A percentile compares a stretch with the other conserved stretches of the same genome.
Conservation (phyloP, 2,888 invertebrate genomes). For the Diadegma fenestrale region DNA sequence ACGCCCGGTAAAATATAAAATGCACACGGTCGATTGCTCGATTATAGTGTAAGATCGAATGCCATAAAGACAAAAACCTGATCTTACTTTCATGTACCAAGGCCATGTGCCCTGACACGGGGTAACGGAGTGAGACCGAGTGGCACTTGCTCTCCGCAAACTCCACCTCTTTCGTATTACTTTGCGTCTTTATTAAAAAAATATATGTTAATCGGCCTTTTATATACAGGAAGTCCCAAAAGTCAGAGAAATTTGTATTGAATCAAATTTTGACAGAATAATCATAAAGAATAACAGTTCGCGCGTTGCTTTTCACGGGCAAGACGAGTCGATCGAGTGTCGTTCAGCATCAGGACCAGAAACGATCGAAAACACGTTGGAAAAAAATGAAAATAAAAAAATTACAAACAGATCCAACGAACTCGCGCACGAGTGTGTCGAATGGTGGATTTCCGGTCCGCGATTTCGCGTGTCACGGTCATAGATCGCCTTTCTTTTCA, state of each 20-base stretch:
- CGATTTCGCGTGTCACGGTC: conserved; percentile 46
- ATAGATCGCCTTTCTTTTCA: conserved; percentile 22
- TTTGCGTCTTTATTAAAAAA: conserved; percentile 8
- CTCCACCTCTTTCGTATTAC: conserved; percentile 54
- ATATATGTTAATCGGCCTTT: not conserved
- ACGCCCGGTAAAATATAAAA: conserved; percentile 15
- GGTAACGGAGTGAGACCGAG: conserved; percentile 75
- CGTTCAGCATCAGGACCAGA: no score
- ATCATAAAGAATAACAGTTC: no score
- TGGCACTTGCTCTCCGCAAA: conserved; percentile 75
- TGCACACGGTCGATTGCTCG: conserved; percentile 22
- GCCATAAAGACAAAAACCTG: conserved; percentile 67
- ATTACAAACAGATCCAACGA: conserved; percentile 14
- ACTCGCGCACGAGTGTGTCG: conserved; percentile 16
- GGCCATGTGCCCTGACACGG: conserved; percentile 73
- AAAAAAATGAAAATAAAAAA: not conserved
- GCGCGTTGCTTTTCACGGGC: no score
- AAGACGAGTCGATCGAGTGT: conserved; percentile 54
- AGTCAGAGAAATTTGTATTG: not conserved
- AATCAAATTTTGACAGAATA: conserved; percentile 6
- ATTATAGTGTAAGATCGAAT: conserved; percentile 42
- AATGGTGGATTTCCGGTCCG: conserved; percentile 54
- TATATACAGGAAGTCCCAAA: conserved; percentile 15
- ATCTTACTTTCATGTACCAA: conserved; percentile 83
- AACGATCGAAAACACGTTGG: not conserved